Evolutionary conservation across 2,797 vertebrate species (phyloP), one percentile per base, ranked within the genome.

Genomic region (Ctenopoma multispine): DNA sequence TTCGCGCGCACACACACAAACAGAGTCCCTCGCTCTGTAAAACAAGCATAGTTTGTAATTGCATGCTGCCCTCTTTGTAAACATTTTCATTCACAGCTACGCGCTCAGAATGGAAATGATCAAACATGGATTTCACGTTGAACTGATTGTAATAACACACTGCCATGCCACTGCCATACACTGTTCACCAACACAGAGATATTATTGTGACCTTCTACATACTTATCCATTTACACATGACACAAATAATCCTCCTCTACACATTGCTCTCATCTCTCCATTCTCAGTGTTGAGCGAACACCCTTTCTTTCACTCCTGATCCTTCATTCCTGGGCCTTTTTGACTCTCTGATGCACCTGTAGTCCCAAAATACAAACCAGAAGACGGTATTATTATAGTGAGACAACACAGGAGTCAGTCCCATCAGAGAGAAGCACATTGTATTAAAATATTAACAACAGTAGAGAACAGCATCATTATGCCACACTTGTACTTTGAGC

Each of bases 401-500:
- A 65, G 24, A 49, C 36, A 51, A 43, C 54, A 36, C 17, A 5
- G 4, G 41, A 38, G 29, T 63, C 7, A 13, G 47, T 60, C 69
- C 62, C 49, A 8, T 47, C 50, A 61, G 74, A 73, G n/a, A 21
- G 8, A 18, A 49, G n/a, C 5, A 0, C 29, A 3, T 38, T 6
- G 23, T 55, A 72, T 77, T 83, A 40, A 66, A 80, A 81, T 81
- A 76, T 83, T 77, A 80, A 72, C 43, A 69, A 43, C 29, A 13
- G 64, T 23, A 36, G 24, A 12, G 75, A 48, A 20, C 41, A 69
- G 58, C 57, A 67, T 65, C 10, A 20, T n/a, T 12, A 4, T 2
- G 1, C 10, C 41, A 9, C 56, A 27, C 69, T 36, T 31, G 24
- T 60, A 73, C 65, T 36, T 61, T 38, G 14, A 77, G 59, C 66